Evolutionary conservation across 2,888 invertebrate species (phyloP), one percentile per base, ranked within the genome.

Genomic region (Eilema depressum): DNA sequence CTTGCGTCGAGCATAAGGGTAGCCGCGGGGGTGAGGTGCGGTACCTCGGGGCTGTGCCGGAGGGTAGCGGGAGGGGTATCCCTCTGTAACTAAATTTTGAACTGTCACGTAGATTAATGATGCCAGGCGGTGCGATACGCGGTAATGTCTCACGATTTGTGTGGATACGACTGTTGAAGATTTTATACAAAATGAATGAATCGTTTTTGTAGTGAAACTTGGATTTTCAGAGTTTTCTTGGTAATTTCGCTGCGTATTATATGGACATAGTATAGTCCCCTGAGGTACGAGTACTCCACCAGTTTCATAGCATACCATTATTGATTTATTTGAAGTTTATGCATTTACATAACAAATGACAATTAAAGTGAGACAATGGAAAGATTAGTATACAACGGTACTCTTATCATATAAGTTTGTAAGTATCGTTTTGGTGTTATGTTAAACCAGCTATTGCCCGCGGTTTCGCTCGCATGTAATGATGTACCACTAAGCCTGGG

Each of bases 31-130:
- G 66, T 17, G 68, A 59, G 66, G 72, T 33, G 30, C 65, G 47
- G 59, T 76, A 77, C 75, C 57, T 75, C 79, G 70, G 66, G 68
- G 71, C 37, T 66, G 61, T 30, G 68, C 41, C 68, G 70, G 73
- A 77, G 76, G 74, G 73, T 71, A 78, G 70, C 70, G 78, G 80
- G 85, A 83, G 85, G 84, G 83, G 85, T 89, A 88, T 91, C 93
- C 95, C 95, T 93, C 95, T 93, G 95, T 94, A 95, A 95, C 95
- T 95, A 94, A 95, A 95, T 95, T 95, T 95, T 95, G 93, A 95
- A 95, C 95, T 95, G 95, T 95, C 95, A 95, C 95, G 95, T 93
- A 95, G 95, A 95, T 95, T 95, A 95, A 95, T 95, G 95, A 95
- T 91, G 93, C 92, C 93, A 92, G 93, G 91, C 94, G 93, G 95